Evolutionary conservation across 2,888 invertebrate species (phyloP).

Genomic region (Ischnura elegans): DNA sequence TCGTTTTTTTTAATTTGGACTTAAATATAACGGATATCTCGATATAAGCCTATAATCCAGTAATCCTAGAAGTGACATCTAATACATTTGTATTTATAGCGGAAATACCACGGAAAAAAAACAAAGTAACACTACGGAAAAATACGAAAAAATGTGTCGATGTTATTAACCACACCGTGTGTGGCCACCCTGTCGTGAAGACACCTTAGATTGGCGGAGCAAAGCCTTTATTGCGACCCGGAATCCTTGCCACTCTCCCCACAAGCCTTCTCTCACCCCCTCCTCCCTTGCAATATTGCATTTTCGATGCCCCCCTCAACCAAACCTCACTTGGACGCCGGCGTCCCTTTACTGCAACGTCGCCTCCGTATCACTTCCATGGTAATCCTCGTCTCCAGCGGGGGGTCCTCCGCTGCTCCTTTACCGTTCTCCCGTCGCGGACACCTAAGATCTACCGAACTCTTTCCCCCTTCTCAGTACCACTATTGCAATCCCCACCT

Average conservation of each 20-base stretch:
- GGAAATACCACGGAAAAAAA: too few relatives aligned
- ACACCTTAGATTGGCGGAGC: neutral
- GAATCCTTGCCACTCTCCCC: slow-evolving; percentile 52
- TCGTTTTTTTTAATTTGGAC: too few relatives aligned
- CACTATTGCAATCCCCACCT: neutral
- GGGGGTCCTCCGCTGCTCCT: neutral
- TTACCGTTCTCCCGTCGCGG: too few relatives aligned
- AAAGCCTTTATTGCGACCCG: slow-evolving; percentile 47
- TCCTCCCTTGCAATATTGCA: slow-evolving; percentile 48
- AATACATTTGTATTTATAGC: too few relatives aligned
- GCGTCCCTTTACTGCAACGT: neutral
- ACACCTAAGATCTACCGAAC: neutral
- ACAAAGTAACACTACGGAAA: too few relatives aligned
- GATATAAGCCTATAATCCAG: too few relatives aligned
- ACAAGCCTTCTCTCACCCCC: neutral
- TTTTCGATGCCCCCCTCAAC: slow-evolving; percentile 30
- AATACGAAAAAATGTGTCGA: too few relatives aligned
- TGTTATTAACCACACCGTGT: too few relatives aligned
- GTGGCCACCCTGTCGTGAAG: too few relatives aligned
- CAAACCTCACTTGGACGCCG: neutral
- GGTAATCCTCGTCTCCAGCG: slow-evolving; percentile 17
- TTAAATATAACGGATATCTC: too few relatives aligned
- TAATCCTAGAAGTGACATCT: too few relatives aligned
- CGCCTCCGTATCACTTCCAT: neutral
- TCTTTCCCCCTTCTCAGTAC: neutral